A percentile compares a stretch with the other conserved stretches of the same genome.
Evolutionary conservation across 2,113 vertebrate species (phyloP).

Genomic region (Caranx melampygus): DNA sequence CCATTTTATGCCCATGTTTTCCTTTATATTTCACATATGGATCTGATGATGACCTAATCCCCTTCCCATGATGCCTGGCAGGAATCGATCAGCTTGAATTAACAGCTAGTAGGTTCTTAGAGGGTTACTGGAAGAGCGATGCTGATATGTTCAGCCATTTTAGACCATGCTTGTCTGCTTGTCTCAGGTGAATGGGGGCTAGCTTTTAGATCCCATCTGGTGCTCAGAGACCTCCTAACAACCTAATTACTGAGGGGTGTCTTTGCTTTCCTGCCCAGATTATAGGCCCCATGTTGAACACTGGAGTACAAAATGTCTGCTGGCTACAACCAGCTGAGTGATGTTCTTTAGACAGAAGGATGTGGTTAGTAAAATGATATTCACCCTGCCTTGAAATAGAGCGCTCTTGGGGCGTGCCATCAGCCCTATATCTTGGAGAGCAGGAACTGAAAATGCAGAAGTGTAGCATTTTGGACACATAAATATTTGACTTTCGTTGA

Average conservation of each 20-base stretch:
- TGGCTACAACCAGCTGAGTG: conserved; percentile 66
- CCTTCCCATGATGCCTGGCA: conserved; percentile 9
- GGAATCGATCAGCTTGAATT: conserved; percentile 57
- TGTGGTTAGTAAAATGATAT: conserved; percentile 71
- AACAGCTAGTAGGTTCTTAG: conserved; percentile 28
- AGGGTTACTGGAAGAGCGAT: conserved; percentile 44
- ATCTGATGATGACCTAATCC: conserved; percentile 5
- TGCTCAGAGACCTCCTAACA: conserved; percentile 68
- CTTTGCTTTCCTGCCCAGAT: conserved; percentile 41
- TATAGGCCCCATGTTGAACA: conserved; percentile 65
- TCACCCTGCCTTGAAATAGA: conserved; percentile 48
- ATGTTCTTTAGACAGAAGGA: conserved; percentile 62
- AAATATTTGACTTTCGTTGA: conserved; percentile 7
- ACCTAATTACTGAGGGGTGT: conserved; percentile 58
- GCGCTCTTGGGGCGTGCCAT: conserved; percentile 41
- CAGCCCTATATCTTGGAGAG: conserved; percentile 12
- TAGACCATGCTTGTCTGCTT: conserved; percentile 46
- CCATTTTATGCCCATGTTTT: conserved; percentile 26
- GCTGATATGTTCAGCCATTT: conserved; percentile 63
- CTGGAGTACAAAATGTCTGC: conserved; percentile 72
- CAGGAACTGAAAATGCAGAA: conserved; percentile 38
- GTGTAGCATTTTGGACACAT: not conserved
- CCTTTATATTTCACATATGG: conserved; percentile 11
- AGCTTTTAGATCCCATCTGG: conserved; percentile 71
- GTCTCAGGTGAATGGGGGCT: conserved; percentile 61